Conservation (phyloP, 53 echinoderm and acorn worm species). For the Holothuria leucospilota region DNA sequence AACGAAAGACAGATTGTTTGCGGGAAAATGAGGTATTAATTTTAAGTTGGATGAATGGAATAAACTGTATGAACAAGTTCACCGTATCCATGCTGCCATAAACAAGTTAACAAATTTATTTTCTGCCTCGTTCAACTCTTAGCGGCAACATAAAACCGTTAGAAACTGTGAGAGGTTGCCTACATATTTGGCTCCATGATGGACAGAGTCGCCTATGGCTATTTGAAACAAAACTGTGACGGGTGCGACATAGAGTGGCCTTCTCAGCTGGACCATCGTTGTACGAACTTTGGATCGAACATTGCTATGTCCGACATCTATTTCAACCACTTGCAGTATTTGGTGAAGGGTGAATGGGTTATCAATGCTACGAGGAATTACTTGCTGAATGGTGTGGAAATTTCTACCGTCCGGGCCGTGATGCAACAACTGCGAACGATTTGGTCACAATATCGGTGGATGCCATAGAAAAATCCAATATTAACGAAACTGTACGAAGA, state of each 20-base stretch:
- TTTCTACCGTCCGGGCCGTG: background rate
- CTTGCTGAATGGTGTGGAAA: background rate
- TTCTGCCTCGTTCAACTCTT: too few relatives aligned
- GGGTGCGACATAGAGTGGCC: slow-evolving; percentile 7
- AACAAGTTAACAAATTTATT: too few relatives aligned
- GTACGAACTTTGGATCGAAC: background rate
- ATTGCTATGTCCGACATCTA: background rate
- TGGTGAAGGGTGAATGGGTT: too few relatives aligned
- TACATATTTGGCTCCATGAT: slow-evolving; percentile 8
- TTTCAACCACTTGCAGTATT: too few relatives aligned
- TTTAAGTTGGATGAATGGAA: too few relatives aligned
- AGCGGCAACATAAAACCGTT: too few relatives aligned
- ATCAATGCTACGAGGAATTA: background rate
- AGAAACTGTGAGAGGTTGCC: background rate
- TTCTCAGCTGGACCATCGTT: slow-evolving; percentile 13
- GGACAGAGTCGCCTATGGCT: background rate
- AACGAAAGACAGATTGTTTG: slow-evolving; percentile 16
- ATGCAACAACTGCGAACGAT: background rate
- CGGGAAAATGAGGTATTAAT: background rate
- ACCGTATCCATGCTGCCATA: too few relatives aligned
- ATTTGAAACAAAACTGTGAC: background rate
- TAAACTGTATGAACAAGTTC: too few relatives aligned
- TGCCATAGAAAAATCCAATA: too few relatives aligned
- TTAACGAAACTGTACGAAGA: too few relatives aligned
- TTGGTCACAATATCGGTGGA: too few relatives aligned